Conservation (phyloP, 2,888 invertebrate species). For the Mimachlamys varia region DNA sequence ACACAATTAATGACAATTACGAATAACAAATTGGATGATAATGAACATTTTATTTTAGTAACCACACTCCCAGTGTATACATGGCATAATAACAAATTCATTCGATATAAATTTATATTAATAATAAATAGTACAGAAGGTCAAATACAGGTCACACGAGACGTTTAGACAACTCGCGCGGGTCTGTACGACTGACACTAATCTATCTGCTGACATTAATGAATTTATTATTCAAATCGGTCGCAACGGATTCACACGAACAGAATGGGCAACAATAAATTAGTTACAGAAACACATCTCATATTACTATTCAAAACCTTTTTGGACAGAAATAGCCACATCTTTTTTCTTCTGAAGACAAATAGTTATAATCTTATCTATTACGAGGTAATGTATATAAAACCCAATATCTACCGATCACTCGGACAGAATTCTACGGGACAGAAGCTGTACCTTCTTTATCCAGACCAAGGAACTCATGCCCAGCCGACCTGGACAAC, state of each 20-base stretch:
- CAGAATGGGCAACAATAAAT: neutral
- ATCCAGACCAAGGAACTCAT: slow-evolving; percentile 22
- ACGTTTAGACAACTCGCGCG: neutral
- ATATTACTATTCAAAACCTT: neutral
- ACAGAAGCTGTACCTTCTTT: neutral
- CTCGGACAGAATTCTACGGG: too few species aligned
- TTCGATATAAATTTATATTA: slow-evolving; percentile 12
- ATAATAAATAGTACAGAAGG: neutral
- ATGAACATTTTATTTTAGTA: neutral
- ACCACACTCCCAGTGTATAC: neutral
- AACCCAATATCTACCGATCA: neutral
- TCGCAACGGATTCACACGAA: neutral
- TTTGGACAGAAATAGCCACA: neutral
- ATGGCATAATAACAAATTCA: neutral
- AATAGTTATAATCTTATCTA: neutral
- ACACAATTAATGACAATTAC: too few species aligned
- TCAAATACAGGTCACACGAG: neutral
- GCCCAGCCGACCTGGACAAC: neutral
- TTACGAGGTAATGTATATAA: neutral
- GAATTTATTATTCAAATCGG: slow-evolving; percentile 31
- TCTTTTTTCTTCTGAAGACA: neutral
- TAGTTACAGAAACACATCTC: neutral
- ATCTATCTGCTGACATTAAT: neutral
- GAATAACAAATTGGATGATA: too few species aligned
- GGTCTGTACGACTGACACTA: neutral